phyloP scores from a whole-genome alignment of 2,888 invertebrate genomes.

The Adelphocoris suturalis region DNA sequence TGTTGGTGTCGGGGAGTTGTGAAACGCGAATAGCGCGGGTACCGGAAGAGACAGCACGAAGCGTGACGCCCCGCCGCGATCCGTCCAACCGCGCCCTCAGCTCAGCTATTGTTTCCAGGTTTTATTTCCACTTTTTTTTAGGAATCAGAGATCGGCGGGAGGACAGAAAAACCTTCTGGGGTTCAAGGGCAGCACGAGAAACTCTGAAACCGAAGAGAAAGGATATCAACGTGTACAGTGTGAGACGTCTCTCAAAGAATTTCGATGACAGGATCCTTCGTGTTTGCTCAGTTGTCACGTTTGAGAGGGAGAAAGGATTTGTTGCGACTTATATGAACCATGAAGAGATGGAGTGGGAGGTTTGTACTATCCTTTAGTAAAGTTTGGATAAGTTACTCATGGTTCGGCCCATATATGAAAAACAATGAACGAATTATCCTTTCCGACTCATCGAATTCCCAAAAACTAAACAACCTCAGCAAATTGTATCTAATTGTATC shows the following conservation, averaged over 20 bases:
- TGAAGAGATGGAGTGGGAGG: too few relatives aligned
- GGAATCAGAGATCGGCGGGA: neutral
- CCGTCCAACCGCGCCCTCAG: neutral
- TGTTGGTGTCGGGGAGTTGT: constrained; percentile 11
- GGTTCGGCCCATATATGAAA: too few relatives aligned
- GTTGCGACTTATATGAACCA: neutral
- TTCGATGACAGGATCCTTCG: neutral
- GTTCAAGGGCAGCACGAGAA: neutral
- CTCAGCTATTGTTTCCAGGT: constrained; percentile 23
- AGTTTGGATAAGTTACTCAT: too few relatives aligned
- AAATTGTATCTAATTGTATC: too few relatives aligned
- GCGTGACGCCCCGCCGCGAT: constrained; percentile 2
- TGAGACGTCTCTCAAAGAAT: neutral
- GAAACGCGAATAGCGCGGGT: constrained; percentile 22
- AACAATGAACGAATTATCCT: too few relatives aligned
- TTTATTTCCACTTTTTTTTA: neutral
- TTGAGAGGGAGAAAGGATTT: neutral
- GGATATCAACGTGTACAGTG: neutral
- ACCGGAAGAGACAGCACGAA: constrained; percentile 16
- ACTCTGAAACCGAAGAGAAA: neutral
- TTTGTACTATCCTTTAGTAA: too few relatives aligned
- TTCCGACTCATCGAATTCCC: too few relatives aligned
- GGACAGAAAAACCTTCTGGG: constrained; percentile 8
- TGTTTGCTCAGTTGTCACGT: neutral
- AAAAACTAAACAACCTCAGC: too few relatives aligned